A percentile compares a stretch with the other conserved stretches of the same genome.
phyloP scores from a whole-genome alignment of 2,797 vertebrate species.

The Pipistrellus kuhlii region DNA sequence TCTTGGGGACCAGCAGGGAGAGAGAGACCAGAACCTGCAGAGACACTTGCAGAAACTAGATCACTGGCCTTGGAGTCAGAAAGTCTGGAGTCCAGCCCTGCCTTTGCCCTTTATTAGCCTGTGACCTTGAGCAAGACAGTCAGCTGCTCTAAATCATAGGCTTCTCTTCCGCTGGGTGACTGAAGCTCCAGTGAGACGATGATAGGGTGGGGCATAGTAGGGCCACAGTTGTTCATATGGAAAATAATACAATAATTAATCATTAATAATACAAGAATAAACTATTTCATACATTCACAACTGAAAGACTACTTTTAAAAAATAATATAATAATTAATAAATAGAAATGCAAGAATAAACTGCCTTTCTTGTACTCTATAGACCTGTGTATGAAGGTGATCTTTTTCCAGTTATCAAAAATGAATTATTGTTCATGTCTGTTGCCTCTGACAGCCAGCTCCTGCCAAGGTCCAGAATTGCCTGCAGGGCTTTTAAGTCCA shows the following conservation, averaged over 20 bases:
- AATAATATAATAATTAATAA: not conserved
- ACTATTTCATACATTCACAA: not conserved
- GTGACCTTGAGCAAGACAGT: not conserved
- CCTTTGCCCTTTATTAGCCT: not conserved
- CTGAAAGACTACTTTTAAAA: not conserved
- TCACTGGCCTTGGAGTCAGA: not conserved
- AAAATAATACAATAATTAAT: not conserved
- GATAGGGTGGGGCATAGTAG: not conserved
- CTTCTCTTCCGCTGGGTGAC: not conserved
- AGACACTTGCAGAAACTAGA: not conserved
- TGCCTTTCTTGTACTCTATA: not conserved
- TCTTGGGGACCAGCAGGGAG: not conserved
- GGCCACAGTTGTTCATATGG: not conserved
- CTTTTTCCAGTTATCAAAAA: not conserved
- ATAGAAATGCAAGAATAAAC: not conserved
- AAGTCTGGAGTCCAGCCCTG: not conserved
- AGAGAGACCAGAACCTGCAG: not conserved
- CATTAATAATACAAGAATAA: not conserved
- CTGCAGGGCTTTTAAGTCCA: not conserved
- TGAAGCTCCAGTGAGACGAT: not conserved
- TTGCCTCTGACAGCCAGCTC: slow-evolving; percentile 10
- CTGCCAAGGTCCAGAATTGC: not conserved
- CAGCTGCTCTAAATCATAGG: not conserved
- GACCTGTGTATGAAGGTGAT: not conserved
- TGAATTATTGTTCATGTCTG: not conserved